Percentiles rank a stretch among this genome's conserved stretches.
These are phyloP conservation scores for Siniperca chuatsi DNA, from an alignment of 2,113 vertebrate genomes.

Conservation along the genomic window DNA sequence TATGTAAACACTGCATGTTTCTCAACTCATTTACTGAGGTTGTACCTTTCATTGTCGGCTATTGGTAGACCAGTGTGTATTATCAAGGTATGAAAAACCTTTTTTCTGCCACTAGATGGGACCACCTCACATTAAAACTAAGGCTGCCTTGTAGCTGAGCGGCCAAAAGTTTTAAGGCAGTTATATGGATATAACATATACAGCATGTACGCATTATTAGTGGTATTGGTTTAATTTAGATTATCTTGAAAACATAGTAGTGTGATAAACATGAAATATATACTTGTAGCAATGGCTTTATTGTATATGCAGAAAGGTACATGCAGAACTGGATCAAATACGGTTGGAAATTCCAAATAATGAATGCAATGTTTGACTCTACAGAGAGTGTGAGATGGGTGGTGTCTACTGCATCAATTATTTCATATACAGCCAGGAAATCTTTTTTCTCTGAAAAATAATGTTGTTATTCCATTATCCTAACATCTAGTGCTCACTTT, in stretches of 20 bases:
- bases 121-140: neutral
- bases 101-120: slow-evolving; percentile 20
- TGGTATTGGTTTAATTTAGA: neutral
- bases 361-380: too few species aligned
- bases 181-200: neutral
- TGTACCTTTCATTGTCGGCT: neutral
- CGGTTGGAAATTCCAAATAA: neutral
- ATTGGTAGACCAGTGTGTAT: neutral
- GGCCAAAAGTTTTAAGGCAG: neutral
- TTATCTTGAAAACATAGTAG: neutral
- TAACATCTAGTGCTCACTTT: too few species aligned
- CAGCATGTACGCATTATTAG: neutral
- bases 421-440: neutral
- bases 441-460: too few species aligned
- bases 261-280: neutral
- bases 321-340: neutral
- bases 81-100: neutral
- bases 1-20: neutral
- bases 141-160: neutral
- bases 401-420: neutral
- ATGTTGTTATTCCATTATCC: too few species aligned
- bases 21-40: neutral
- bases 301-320: neutral
- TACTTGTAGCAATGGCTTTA: neutral
- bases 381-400: neutral